These are phyloP conservation scores for Myathropa florea DNA, from an alignment of 2,888 invertebrate species.

Conservation along the genomic window DNA sequence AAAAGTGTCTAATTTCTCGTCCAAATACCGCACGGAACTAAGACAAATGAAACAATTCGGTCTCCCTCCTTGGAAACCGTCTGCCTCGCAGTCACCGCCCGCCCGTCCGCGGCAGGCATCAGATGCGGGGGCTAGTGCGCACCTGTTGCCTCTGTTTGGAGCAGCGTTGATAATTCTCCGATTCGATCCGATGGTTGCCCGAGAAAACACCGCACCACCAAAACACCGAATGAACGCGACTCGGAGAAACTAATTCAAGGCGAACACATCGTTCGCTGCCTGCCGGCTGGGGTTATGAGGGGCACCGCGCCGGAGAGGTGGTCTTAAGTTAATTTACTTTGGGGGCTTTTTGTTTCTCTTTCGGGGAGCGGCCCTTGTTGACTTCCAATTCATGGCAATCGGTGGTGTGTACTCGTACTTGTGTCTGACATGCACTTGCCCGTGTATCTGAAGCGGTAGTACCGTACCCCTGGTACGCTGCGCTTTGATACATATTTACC, in stretches of 20 bases:
- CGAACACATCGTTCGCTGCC: not conserved
- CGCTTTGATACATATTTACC: conserved; percentile 41
- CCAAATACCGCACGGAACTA: conserved; percentile 67
- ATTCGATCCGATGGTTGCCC: conserved; percentile 46
- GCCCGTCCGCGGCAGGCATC: not conserved
- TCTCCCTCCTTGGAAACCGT: not conserved
- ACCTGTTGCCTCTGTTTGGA: conserved; percentile 50
- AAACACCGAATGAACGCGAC: not conserved
- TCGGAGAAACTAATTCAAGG: conserved; percentile 40
- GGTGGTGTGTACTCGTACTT: not conserved
- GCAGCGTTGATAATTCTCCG: conserved; percentile 41
- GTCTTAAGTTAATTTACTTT: conserved; percentile 52
- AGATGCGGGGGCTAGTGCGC: not conserved
- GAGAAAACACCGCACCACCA: conserved; percentile 11
- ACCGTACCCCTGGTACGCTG: not conserved
- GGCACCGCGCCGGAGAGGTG: not conserved
- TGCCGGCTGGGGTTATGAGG: not conserved
- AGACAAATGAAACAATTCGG: conserved; percentile 56
- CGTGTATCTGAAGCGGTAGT: conserved; percentile 60
- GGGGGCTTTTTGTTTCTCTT: conserved; percentile 35
- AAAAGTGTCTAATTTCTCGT: conserved; percentile 64
- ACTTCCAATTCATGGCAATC: conserved; percentile 44
- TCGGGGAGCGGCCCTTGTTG: conserved; percentile 59
- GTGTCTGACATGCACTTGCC: conserved; percentile 44
- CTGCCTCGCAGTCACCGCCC: not conserved